Conservation (phyloP, 1,140 invertebrate genomes). For the Hesperophylax magnus region DNA sequence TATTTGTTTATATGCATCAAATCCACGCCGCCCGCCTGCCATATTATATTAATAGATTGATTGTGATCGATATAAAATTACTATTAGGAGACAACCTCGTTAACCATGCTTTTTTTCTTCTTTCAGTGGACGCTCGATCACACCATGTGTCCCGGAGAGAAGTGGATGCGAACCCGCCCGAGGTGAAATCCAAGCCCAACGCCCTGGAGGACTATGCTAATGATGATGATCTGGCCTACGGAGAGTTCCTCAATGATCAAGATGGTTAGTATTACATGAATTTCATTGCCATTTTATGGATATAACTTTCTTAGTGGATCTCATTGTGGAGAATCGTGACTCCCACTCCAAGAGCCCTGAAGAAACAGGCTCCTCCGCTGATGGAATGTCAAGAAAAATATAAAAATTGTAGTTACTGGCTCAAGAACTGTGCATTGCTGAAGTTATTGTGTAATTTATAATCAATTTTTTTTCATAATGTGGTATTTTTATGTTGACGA, state of each 20-base stretch:
- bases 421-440: too few relatives aligned
- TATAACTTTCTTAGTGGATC: not conserved
- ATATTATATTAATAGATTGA: too few relatives aligned
- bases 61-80: too few relatives aligned
- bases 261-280: constrained; percentile 22
- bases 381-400: too few relatives aligned
- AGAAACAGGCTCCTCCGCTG: too few relatives aligned
- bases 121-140: constrained; percentile 15
- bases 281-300: not conserved
- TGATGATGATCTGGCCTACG: not conserved
- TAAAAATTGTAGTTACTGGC: too few relatives aligned
- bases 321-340: not conserved
- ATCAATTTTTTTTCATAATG: too few relatives aligned
- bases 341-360: too few relatives aligned
- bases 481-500: too few relatives aligned
- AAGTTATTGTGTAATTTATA: too few relatives aligned
- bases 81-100: not conserved
- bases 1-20: too few relatives aligned
- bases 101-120: not conserved
- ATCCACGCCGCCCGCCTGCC: too few relatives aligned
- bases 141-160: constrained; percentile 8
- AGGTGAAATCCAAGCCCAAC: not conserved
- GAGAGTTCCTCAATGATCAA: constrained; percentile 37
- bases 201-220: constrained; percentile 11
- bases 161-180: not conserved